Conservation (phyloP, 1,140 invertebrate genomes). For the Megalopta genalis region DNA sequence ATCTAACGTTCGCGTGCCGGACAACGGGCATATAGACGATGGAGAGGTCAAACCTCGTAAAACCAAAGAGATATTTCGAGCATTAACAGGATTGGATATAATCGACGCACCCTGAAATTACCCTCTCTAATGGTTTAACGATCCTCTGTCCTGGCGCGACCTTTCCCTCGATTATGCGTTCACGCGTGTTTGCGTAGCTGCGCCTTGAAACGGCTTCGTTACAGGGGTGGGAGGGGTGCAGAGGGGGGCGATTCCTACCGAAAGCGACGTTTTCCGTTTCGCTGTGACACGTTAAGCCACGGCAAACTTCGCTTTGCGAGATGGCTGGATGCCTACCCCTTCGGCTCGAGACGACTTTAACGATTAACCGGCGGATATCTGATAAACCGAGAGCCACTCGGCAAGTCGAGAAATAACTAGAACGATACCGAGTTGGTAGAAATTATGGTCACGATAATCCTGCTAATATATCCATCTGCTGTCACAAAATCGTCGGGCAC, state of each 20-base stretch:
- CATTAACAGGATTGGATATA: slow-evolving; percentile 1
- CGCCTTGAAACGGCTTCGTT: background rate
- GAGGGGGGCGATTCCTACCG: background rate
- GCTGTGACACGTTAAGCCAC: background rate
- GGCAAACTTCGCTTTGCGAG: background rate
- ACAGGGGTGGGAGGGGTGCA: too few relatives aligned
- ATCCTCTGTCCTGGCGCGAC: background rate
- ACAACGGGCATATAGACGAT: background rate
- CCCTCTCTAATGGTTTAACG: slow-evolving; percentile 1
- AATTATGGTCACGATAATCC: too few relatives aligned
- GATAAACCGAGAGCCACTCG: background rate
- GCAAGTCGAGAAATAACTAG: too few relatives aligned
- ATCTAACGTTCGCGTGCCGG: background rate
- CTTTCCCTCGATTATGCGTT: slow-evolving; percentile 15
- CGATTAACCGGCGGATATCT: background rate
- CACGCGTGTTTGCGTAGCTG: background rate
- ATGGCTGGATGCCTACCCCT: background rate
- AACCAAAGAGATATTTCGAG: background rate
- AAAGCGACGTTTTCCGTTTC: slow-evolving; percentile 5
- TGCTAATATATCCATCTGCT: too few relatives aligned
- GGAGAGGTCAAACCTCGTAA: slow-evolving; percentile 11
- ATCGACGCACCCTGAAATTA: background rate
- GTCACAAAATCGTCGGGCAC: too few relatives aligned
- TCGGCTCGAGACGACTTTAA: background rate
- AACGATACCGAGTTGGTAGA: too few relatives aligned